phyloP scores from a whole-genome alignment of 1,140 invertebrate species.

The Drosophila watanabei region DNA sequence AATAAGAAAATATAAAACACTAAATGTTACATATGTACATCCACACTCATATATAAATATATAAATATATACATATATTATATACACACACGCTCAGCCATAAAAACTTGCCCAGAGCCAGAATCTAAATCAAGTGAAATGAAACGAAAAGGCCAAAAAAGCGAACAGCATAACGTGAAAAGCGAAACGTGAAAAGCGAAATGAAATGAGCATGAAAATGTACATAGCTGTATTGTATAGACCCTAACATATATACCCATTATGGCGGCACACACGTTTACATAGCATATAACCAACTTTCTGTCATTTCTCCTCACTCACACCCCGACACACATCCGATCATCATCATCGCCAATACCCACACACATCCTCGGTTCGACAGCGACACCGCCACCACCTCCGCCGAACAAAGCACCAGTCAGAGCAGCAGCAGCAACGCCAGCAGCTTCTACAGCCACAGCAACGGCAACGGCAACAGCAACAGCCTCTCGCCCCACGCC shows the following conservation, averaged over 20 bases:
- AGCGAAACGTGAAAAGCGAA: not conserved
- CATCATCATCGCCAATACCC: not conserved
- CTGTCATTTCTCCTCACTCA: slow-evolving; percentile 24
- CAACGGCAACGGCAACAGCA: not conserved
- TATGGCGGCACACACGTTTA: slow-evolving; percentile 8
- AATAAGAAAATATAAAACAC: slow-evolving; percentile 2
- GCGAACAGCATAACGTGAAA: not conserved
- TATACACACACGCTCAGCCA: slow-evolving; percentile 12
- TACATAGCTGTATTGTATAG: slow-evolving; percentile 19
- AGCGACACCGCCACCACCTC: not conserved
- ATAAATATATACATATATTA: slow-evolving; percentile 2
- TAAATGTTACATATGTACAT: not conserved
- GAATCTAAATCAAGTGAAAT: slow-evolving; percentile 40
- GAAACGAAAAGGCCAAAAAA: slow-evolving; percentile 13
- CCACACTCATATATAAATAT: not conserved
- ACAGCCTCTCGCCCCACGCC: not conserved
- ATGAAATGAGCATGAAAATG: slow-evolving; percentile 22
- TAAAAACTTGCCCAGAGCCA: slow-evolving; percentile 29
- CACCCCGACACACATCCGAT: slow-evolving; percentile 1
- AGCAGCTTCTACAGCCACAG: not conserved
- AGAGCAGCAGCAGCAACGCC: slow-evolving; percentile 9
- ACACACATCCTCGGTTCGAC: not conserved
- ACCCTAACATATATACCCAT: slow-evolving; percentile 1
- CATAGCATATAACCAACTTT: slow-evolving; percentile 31
- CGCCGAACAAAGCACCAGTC: slow-evolving; percentile 1